Base-by-base conservation (phyloP, 2,113 vertebrate genomes). In the Tragulus kanchil region DNA sequence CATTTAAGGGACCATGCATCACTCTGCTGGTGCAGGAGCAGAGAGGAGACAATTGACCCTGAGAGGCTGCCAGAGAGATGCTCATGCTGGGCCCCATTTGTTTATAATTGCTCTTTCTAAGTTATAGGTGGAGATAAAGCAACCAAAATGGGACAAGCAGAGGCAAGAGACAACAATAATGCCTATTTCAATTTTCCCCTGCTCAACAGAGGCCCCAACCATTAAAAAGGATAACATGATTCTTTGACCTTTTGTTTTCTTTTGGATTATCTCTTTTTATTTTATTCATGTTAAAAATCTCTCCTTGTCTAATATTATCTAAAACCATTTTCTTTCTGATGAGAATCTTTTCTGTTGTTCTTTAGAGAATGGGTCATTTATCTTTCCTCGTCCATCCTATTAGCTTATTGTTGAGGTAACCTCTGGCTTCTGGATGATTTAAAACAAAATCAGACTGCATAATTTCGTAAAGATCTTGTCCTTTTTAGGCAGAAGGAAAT, bases 41-140 rank as follows among this genome's bases (percentile, higher is more conserved):
- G 98, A 93, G 98, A 98, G 95, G 98, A 98, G 98, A 98, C 26
- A 96, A 98, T 97, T 98, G 98, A 98, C 98, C 96, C 97, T 86
- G 96, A 94, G 96, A 97, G 96, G 96, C 98, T 98, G 95, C 98
- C 94, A 91, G 97, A 96, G 95, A 98, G 98, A 97, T 97, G 98
- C 95, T 98, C 98, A 97, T 69, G 98, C 98, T 98, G 98, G 97
- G 98, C 85, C 79, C 97, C 98, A 98, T 98, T 99, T 98, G 98
- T 98, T 98, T 98, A 92, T 98, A 98, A 98, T 98, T 98, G 98
- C 97, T 98, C 96, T 98, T 98, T 97, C 98, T 98, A 98, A 98
- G 98, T 98, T 98, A 98, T 97, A 98, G 98, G 96, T 98, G 98
- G 97, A 98, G 98, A 98, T 98, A 98, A 98, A 98, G 96, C 98